These are phyloP conservation scores for Zenarchopterus dispar DNA, from an alignment of 2,797 vertebrate genomes.

Conservation along the genomic window DNA sequence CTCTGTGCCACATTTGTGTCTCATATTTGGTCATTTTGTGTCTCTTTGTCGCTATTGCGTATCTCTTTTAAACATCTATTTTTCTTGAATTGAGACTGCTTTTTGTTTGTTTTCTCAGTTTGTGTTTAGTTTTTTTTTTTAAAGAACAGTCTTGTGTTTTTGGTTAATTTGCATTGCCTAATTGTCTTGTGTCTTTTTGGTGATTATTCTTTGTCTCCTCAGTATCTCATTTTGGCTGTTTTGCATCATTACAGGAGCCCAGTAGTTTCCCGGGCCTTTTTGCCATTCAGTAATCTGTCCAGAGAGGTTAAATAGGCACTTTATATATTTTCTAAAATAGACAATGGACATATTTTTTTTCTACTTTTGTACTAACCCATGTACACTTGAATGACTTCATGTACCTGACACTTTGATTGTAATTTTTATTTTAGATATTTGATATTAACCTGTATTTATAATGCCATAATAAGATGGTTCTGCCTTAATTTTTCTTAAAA, in stretches of 20 bases:
- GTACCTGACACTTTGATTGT: slow-evolving; percentile 3
- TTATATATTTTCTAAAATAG: slow-evolving; percentile 32
- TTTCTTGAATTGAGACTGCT: no score
- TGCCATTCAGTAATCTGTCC: neutral
- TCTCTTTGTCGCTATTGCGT: neutral
- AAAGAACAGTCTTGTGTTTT: no score
- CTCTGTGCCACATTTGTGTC: no score
- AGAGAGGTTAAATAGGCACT: slow-evolving; percentile 43
- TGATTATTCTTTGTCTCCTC: neutral
- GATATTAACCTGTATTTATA: neutral
- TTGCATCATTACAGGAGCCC: neutral
- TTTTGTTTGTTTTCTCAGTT: no score
- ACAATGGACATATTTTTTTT: neutral
- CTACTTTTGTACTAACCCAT: neutral
- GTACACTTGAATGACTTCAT: neutral
- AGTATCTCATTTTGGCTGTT: neutral
- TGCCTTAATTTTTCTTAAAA: slow-evolving; percentile 23
- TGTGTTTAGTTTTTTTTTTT: no score
- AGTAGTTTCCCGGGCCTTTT: neutral
- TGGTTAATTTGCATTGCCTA: neutral
- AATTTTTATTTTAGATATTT: slow-evolving; percentile 1
- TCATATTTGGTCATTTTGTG: neutral
- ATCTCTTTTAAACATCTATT: neutral
- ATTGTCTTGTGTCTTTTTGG: neutral
- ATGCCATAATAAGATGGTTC: slow-evolving; percentile 13